These are phyloP conservation scores for Ephydatia muelleri DNA, from an alignment of 37 sponge, comb jelly and placozoan species.

Conservation along the genomic window DNA sequence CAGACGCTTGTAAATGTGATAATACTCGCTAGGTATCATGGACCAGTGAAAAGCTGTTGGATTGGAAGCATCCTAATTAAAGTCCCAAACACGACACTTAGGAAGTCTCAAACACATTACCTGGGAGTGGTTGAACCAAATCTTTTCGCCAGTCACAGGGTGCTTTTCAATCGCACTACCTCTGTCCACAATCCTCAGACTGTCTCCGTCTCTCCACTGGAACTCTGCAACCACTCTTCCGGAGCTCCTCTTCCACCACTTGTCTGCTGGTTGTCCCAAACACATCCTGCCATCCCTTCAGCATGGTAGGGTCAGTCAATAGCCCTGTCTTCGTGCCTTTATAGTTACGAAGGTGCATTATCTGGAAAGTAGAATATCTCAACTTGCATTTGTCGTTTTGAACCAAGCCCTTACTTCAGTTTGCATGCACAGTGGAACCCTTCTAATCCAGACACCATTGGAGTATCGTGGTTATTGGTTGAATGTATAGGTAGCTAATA, in stretches of 20 bases:
- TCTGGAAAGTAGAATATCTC: conserved; percentile 33
- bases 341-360: conserved; percentile 64
- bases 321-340: conserved; percentile 20
- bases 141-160: conserved; percentile 72
- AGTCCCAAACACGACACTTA: too few relatives aligned
- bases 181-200: conserved; percentile 21
- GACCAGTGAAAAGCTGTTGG: too few relatives aligned
- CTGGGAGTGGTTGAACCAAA: conserved; percentile 94
- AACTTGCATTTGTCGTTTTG: too few relatives aligned
- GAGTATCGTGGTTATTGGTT: too few relatives aligned
- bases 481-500: too few relatives aligned
- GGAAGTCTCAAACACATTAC: too few relatives aligned
- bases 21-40: too few relatives aligned
- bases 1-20: too few relatives aligned
- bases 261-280: conserved; percentile 59
- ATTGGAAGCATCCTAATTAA: conserved; percentile 16
- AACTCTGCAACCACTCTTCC: neutral
- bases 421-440: too few relatives aligned
- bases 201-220: neutral
- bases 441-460: too few relatives aligned
- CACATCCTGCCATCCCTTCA: conserved; percentile 79
- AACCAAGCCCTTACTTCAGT: too few relatives aligned
- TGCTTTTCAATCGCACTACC: conserved; percentile 60
- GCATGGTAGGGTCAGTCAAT: conserved; percentile 54
- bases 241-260: neutral